phyloP scores from a whole-genome alignment of 2,888 invertebrate species.

The Lepidochitona cinerea region DNA sequence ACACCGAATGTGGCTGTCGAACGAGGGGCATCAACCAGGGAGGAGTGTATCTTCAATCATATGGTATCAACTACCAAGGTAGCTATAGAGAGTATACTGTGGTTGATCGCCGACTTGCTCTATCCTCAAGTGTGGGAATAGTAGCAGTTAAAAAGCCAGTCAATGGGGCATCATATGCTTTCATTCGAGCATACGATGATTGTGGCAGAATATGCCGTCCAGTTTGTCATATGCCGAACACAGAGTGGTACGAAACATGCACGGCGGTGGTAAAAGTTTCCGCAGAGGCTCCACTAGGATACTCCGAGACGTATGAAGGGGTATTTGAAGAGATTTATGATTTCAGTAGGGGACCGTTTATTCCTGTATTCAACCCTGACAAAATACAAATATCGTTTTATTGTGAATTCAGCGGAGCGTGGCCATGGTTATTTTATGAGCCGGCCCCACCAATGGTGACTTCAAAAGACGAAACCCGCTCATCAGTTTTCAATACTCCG shows the following conservation, averaged over 20 bases:
- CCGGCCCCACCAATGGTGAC: neutral
- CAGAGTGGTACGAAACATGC: slow-evolving; percentile 43
- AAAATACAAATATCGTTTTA: slow-evolving; percentile 54
- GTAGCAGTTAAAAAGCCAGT: slow-evolving; percentile 53
- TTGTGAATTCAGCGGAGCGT: slow-evolving; percentile 49
- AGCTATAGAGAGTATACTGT: slow-evolving; percentile 56
- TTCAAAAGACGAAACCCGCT: neutral
- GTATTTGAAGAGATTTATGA: slow-evolving; percentile 52
- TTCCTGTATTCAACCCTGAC: slow-evolving; percentile 42
- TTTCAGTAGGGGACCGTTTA: slow-evolving; percentile 39
- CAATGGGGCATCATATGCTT: slow-evolving; percentile 33
- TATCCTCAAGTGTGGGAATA: slow-evolving; percentile 51
- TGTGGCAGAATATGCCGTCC: slow-evolving; percentile 59
- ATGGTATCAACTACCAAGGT: slow-evolving; percentile 57
- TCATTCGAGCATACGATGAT: slow-evolving; percentile 51
- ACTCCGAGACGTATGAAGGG: slow-evolving; percentile 45
- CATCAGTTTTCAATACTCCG: neutral
- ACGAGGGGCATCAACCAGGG: slow-evolving; percentile 27
- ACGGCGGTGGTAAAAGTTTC: slow-evolving; percentile 49
- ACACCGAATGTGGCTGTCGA: slow-evolving; percentile 22
- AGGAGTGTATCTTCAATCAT: slow-evolving; percentile 49
- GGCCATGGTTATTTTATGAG: slow-evolving; percentile 2
- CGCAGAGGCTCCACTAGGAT: slow-evolving; percentile 36
- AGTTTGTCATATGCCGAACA: slow-evolving; percentile 46
- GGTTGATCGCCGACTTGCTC: slow-evolving; percentile 51